Base-by-base conservation (phyloP, 2,113 vertebrate species). In the Cygnus atratus region DNA sequence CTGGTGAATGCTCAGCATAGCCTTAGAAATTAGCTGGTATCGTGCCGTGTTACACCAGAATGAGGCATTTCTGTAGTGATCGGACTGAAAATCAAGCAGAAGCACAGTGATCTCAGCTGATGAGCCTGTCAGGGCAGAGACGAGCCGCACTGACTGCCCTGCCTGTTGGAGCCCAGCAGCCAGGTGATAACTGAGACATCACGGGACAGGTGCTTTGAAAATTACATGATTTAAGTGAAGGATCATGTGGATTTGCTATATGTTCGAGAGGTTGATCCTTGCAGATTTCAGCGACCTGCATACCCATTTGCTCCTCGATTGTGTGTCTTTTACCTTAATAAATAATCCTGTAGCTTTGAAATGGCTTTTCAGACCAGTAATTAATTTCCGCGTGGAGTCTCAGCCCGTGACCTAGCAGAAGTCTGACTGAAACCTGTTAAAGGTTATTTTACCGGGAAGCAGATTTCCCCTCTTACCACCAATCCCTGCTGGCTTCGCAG, bases 61-160 rank as follows among this genome's bases (percentile, higher is more conserved):
- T 8, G 62, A 55, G 44, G 33, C 35, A 20, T 81, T 93, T 84
- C 62, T 76, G 25, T 22, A 72, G 65, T 14, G 72, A 92, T 74
- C 31, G 39, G 68, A 44, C 81, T 93, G 91, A 78, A 93, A 91
- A 91, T 22, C 24, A 71, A 78, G 39, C 16, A 46, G 24, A 48
- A 92, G 33, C 68, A 65, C 33, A 54, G 82, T 84, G 65, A 26
- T 63, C 25, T 65, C 46, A 48, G 90, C 22, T 91, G 89, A 91
- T 92, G 93, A 89, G 76, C 67, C 66, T 92, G 87, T 91, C 94
- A 89, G 74, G 85, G 91, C 73, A 65, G 71, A 95, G 87, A 75
- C 66, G 87, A 88, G 75, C 65, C 0, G 0, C 76, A 35, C 79
- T 13, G 67, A 31, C 61, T 75, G 33, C 71, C 57, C 66, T 84